Evolutionary conservation across 2,113 vertebrate species (phyloP).

Genomic region (Nycticryphes semicollaris): DNA sequence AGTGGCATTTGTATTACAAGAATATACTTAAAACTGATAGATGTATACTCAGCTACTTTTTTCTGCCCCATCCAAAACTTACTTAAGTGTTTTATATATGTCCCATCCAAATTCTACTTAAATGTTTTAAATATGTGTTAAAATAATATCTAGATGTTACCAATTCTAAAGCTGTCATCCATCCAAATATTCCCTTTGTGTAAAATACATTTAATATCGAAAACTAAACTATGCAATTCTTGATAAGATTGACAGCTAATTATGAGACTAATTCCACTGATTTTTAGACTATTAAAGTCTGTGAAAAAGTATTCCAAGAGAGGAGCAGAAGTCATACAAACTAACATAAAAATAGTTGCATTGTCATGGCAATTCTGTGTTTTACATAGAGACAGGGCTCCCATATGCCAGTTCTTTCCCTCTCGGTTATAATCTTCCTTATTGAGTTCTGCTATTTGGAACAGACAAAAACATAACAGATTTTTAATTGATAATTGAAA

Average conservation of each 20-base stretch:
- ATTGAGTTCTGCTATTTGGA: neutral
- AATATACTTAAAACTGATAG: neutral
- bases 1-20: neutral
- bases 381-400: neutral
- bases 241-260: neutral
- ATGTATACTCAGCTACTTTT: neutral
- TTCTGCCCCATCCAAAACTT: neutral
- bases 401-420: neutral
- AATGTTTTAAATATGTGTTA: neutral
- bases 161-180: neutral
- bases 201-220: neutral
- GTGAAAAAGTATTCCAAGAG: neutral
- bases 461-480: neutral
- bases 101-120: neutral
- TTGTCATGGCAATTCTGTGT: neutral
- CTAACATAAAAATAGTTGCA: neutral
- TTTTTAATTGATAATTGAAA: neutral
- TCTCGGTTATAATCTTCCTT: neutral
- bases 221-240: neutral
- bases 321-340: neutral
- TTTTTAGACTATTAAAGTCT: neutral
- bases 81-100: neutral
- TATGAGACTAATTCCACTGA: neutral
- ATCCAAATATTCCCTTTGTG: neutral
- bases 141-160: neutral